Evolutionary conservation across 1,140 invertebrate species (phyloP), one percentile per base, ranked within the genome.

Genomic region (Drosophila lacteicornis): DNA sequence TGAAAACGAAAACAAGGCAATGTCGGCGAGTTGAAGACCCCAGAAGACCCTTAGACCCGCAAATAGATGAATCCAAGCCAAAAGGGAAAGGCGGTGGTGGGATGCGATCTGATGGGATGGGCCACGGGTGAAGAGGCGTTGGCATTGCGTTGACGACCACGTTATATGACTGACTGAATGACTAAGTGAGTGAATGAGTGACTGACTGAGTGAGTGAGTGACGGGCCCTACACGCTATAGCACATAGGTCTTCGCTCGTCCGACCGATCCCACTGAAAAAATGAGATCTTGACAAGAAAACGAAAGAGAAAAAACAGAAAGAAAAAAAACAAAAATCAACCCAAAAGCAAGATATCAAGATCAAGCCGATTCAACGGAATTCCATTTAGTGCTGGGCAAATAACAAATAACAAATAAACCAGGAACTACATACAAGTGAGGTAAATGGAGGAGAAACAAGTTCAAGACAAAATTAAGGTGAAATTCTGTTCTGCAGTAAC

Each of bases 311-410:
- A 36, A 36, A 36, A 2, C 22, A 11, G 33, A 36, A 36, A 36
- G 11, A 36, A 36, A 2, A 36, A 36, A 36, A 36, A 2, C 22
- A 11, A 56, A 68, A 57, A 46, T 43, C 30, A 43, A 43, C 40
- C 50, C 43, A 19, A 75, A 46, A 66, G 53, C 51, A 67, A 76
- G 73, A 67, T 76, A 76, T 76, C 74, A 76, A 76, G 74, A 76
- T 76, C 53, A 76, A 76, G 73, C 71, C 74, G 73, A 76, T 76
- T 76, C 74, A 67, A 76, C 46, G 49, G 73, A 76, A 76, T 67
- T 75, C 42, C 74, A 58, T 76, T 76, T 76, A 53, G 74, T 66
- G 74, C 73, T 57, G 70, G 74, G 25, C 27, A 76, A 76, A 76
- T 75, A 76, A 55, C 51, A 55, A 75, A 75, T 63, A 73, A 60